phyloP scores from a whole-genome alignment of 1,140 invertebrate genomes.

The Octopus bimaculoides region DNA sequence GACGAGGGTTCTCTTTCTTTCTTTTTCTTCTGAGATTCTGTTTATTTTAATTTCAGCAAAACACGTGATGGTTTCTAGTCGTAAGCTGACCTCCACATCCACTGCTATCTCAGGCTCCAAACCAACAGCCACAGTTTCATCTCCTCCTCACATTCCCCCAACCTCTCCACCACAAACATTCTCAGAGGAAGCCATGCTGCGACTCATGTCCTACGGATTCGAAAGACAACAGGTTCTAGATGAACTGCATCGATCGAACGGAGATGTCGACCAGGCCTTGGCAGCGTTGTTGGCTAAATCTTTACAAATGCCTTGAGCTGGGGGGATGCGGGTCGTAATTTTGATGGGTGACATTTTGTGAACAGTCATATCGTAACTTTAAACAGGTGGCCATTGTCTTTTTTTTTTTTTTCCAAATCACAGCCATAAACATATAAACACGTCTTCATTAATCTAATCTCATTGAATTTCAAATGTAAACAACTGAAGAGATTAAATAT shows the following conservation, averaged over 20 bases:
- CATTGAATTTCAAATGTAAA: background rate
- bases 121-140: background rate
- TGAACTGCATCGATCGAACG: conserved; percentile 44
- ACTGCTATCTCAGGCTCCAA: conserved; percentile 6
- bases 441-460: background rate
- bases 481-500: conserved; percentile 1
- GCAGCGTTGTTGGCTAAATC: conserved; percentile 49
- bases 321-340: background rate
- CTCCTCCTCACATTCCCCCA: conserved; percentile 7
- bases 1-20: background rate
- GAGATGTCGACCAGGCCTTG: conserved; percentile 48
- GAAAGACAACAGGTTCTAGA: conserved; percentile 43
- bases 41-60: background rate
- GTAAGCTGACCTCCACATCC: background rate
- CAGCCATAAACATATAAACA: background rate
- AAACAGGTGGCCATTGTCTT: background rate
- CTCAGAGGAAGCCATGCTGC: conserved; percentile 39
- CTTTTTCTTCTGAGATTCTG: background rate
- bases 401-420: background rate
- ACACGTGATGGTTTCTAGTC: background rate
- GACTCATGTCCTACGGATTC: conserved; percentile 46
- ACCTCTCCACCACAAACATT: conserved; percentile 27
- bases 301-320: conserved; percentile 30
- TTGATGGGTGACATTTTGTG: conserved; percentile 8
- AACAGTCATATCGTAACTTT: background rate